Conservation (phyloP, 2,113 vertebrate species). For the Centropus unirufus region DNA sequence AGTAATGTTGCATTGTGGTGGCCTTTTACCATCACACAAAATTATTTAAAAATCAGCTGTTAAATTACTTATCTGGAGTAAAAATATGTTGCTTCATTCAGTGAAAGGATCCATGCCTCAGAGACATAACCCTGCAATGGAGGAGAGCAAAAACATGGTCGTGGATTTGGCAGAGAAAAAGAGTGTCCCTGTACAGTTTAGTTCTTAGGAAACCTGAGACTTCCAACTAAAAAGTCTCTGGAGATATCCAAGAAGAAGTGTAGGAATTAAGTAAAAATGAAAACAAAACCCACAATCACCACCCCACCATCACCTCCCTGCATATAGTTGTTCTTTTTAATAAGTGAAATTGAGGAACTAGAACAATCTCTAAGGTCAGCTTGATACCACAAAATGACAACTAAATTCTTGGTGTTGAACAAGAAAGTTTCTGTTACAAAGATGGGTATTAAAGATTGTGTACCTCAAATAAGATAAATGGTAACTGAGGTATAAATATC, state of each 20-base stretch:
- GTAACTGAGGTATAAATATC: background rate
- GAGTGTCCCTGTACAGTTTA: background rate
- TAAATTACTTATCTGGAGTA: background rate
- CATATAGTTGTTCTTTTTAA: background rate
- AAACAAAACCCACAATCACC: background rate
- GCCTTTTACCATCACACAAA: background rate
- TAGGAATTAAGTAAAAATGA: background rate
- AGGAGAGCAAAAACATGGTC: background rate
- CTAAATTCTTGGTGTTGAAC: background rate
- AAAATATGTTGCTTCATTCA: background rate
- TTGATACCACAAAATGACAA: background rate
- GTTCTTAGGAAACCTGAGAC: background rate
- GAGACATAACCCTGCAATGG: background rate
- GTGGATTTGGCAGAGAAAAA: background rate
- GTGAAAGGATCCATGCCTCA: background rate
- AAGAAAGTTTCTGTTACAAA: background rate
- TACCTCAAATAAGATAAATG: background rate
- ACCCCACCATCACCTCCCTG: no score
- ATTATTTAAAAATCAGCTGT: background rate
- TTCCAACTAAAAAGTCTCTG: background rate
- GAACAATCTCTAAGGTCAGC: background rate
- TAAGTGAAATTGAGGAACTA: background rate
- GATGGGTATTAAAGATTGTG: background rate
- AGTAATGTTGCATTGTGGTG: accelerated
- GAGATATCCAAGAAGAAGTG: background rate